Percentiles rank a stretch among this genome's conserved stretches.
Evolutionary conservation across 2,888 invertebrate genomes (phyloP).

Genomic region (Chymomyza procnemis): DNA sequence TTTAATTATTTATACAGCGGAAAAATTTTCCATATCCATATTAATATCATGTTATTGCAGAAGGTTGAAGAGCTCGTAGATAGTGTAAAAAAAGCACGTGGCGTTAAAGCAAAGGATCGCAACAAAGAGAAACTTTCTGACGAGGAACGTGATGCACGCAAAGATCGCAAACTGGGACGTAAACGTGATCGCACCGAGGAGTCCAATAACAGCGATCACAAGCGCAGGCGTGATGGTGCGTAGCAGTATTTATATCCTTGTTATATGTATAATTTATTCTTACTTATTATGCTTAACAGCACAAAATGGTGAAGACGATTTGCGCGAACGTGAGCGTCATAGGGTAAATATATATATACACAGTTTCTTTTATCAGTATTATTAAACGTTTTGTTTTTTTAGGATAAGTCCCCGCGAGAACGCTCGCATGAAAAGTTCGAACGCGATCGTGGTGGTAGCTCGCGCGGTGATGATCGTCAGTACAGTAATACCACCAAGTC

Average conservation of each 20-base stretch:
- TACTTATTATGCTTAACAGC: constrained; percentile 49
- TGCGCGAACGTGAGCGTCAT: constrained; percentile 86
- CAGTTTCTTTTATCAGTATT: constrained; percentile 8
- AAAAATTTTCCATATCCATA: not conserved
- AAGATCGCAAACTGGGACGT: constrained; percentile 88
- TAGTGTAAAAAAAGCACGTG: constrained; percentile 77
- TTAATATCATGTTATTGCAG: constrained; percentile 69
- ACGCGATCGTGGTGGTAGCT: constrained; percentile 63
- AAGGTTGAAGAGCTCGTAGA: constrained; percentile 76
- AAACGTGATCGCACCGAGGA: constrained; percentile 90
- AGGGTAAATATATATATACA: constrained; percentile 80
- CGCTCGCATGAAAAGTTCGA: constrained; percentile 88
- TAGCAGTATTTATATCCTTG: not conserved
- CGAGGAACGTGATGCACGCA: constrained; percentile 88
- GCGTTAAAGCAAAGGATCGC: constrained; percentile 79
- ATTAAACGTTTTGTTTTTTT: constrained; percentile 35
- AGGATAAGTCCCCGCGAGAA: constrained; percentile 91
- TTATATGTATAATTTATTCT: not conserved
- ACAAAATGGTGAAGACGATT: constrained; percentile 88
- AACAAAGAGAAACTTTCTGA: constrained; percentile 84
- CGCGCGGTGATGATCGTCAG: constrained; percentile 82
- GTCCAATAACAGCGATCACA: constrained; percentile 84
- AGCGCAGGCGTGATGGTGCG: constrained; percentile 88
- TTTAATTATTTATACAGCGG: not conserved
- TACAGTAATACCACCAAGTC: constrained; percentile 84